phyloP scores from a whole-genome alignment of 2,888 invertebrate genomes.

The Lasioglossum calceatum region DNA sequence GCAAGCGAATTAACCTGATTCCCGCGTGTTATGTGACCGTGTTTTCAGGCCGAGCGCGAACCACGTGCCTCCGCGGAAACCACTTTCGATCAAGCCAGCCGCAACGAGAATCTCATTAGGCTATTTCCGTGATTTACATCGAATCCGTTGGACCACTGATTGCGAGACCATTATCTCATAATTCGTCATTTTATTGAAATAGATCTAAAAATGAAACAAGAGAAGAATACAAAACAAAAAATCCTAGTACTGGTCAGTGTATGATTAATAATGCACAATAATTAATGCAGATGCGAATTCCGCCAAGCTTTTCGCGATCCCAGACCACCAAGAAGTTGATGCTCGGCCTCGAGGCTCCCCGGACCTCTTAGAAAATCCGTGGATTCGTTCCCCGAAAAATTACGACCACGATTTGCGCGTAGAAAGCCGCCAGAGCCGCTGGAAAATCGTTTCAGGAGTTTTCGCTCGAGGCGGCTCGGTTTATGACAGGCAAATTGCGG shows the following conservation, averaged over 20 bases:
- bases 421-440: neutral
- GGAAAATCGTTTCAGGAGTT: constrained; percentile 26
- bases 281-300: neutral
- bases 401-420: constrained; percentile 4
- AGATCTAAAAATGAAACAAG: neutral
- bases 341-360: neutral
- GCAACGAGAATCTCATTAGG: constrained; percentile 8
- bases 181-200: neutral
- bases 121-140: neutral
- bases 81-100: constrained; percentile 41
- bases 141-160: no score
- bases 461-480: constrained; percentile 1
- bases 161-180: neutral
- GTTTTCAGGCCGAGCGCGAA: constrained; percentile 31
- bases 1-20: constrained; percentile 50
- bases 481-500: constrained; percentile 35
- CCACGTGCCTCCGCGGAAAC: constrained; percentile 29
- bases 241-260: neutral
- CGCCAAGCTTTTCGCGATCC: neutral
- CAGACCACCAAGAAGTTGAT: neutral
- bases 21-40: constrained; percentile 31
- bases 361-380: neutral
- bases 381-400: constrained; percentile 8
- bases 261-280: neutral
- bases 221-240: neutral